These are phyloP conservation scores for Pristionchus exspectatus DNA, from an alignment of 2,888 invertebrate species.

Conservation along the genomic window DNA sequence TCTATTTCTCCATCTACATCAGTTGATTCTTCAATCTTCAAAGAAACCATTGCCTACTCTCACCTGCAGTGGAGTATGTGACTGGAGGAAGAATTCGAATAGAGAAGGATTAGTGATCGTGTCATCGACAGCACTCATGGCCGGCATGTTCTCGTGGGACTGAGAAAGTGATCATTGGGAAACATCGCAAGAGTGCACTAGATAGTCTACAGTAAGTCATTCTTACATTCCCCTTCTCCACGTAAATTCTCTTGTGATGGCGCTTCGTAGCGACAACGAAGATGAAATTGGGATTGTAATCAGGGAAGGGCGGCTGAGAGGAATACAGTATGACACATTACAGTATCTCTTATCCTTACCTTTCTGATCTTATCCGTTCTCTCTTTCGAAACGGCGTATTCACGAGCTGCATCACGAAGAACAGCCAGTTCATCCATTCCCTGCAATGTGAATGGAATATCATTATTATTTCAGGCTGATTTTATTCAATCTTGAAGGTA, in stretches of 20 bases:
- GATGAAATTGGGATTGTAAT: slow-evolving; percentile 64
- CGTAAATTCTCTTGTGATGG: slow-evolving; percentile 64
- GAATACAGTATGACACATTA: neutral
- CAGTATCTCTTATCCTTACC: neutral
- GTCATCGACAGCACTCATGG: slow-evolving; percentile 65
- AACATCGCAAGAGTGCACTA: neutral
- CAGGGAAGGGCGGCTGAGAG: neutral
- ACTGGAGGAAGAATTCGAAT: slow-evolving; percentile 67
- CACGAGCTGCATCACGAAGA: slow-evolving; percentile 57
- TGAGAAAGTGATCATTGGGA: neutral
- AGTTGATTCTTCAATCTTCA: neutral
- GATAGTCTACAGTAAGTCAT: neutral
- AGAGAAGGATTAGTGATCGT: slow-evolving; percentile 62
- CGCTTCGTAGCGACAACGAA: slow-evolving; percentile 71
- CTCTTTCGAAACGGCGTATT: slow-evolving; percentile 37
- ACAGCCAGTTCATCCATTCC: slow-evolving; percentile 57
- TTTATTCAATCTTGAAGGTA: neutral
- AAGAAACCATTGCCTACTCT: neutral
- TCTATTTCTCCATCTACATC: too few species aligned
- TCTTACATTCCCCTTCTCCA: neutral
- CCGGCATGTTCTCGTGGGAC: slow-evolving; percentile 52
- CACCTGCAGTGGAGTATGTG: slow-evolving; percentile 61
- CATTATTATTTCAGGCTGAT: neutral
- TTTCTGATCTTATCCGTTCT: slow-evolving; percentile 21
- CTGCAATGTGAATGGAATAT: neutral